These are phyloP conservation scores for Epinephelus malabaricus DNA, from an alignment of 2,797 vertebrate species.

Conservation along the genomic window DNA sequence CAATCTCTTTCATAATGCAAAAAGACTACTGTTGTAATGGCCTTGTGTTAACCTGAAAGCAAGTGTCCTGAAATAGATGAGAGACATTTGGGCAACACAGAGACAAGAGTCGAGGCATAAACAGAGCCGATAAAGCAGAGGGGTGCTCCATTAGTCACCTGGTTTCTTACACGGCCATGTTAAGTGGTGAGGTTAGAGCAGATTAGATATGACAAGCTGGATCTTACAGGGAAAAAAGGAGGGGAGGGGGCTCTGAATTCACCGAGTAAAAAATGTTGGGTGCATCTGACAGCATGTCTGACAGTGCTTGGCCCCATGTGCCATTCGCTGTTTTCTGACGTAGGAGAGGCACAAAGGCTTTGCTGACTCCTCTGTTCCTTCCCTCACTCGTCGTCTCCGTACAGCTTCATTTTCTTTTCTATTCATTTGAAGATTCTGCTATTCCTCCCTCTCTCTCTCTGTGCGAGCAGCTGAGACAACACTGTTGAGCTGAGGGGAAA, in stretches of 20 bases:
- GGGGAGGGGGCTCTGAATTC: conserved; percentile 32
- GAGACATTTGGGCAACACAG: conserved; percentile 48
- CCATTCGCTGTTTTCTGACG: conserved; percentile 66
- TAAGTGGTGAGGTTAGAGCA: conserved; percentile 55
- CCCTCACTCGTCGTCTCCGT: conserved; percentile 52
- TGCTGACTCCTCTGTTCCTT: conserved; percentile 79
- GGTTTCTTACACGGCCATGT: conserved; percentile 49
- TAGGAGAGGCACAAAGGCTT: conserved; percentile 67
- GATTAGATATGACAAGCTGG: conserved; percentile 66
- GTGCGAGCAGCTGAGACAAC: conserved; percentile 46
- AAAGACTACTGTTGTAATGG: conserved; percentile 68
- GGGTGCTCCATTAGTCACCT: conserved; percentile 63
- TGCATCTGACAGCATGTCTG: conserved; percentile 75
- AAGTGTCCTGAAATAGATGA: conserved; percentile 73
- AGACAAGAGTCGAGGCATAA: conserved; percentile 34
- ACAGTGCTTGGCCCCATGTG: conserved; percentile 73
- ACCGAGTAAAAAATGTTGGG: conserved; percentile 57
- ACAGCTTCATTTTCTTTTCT: conserved; percentile 58
- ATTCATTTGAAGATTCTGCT: conserved; percentile 53
- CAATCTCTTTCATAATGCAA: conserved; percentile 76
- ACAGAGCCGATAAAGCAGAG: conserved; percentile 53
- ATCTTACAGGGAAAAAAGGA: conserved; percentile 41
- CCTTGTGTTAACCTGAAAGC: conserved; percentile 71
- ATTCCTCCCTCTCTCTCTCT: conserved; percentile 36
- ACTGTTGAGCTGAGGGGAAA: conserved; percentile 30